Base-by-base conservation (phyloP, 64 coral and sea anemone genomes). In the Exaiptasia diaphana region DNA sequence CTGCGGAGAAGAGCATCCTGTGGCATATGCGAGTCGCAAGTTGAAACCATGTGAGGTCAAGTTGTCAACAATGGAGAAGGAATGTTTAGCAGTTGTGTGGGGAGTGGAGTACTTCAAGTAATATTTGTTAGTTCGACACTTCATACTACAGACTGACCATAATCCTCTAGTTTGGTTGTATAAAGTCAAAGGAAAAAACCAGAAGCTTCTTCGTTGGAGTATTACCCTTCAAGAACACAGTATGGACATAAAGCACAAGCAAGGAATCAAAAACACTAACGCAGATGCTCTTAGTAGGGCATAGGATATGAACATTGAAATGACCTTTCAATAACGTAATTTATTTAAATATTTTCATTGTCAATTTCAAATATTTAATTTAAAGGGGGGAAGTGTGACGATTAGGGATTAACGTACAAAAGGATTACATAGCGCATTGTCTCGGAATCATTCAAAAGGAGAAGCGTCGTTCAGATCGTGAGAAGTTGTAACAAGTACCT, bases 161-260 rank as follows among this genome's bases (percentile, higher is more conserved):
- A 85, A 74, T 38, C 82, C 82, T 2, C n/a, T 85, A 0, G 52
- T 74, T n/a, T 85, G 57, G 8, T 26, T 85, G 8, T 33, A 74
- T 22, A 39, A 61, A 27, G 20, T 85, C 3, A 72, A 73, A 20
- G 52, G 59, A 23, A 85, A 85, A 29, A 85, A 74, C 44, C 67
- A 60, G 21, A 53, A 60, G 5, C 28, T 85, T 20, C 32, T 85
- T 18, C 45, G 50, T 7, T 82, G 78, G 78, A 82, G 78, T 44
- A 13, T 85, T 1, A 74, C 53, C 21, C 18, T 85, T 7, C 50
- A 71, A 15, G 67, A 85, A 18, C 74, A 73, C 50, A 59, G 68
- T 27, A 59, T 85, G 68, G 32, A 56, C 4, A 61, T 72, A 22
- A 17, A 60, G 4, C 82, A 85, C 37, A 74, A 64, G 18, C 54